Conservation (phyloP, 1,140 invertebrate species). For the Pseudoatta argentina region DNA sequence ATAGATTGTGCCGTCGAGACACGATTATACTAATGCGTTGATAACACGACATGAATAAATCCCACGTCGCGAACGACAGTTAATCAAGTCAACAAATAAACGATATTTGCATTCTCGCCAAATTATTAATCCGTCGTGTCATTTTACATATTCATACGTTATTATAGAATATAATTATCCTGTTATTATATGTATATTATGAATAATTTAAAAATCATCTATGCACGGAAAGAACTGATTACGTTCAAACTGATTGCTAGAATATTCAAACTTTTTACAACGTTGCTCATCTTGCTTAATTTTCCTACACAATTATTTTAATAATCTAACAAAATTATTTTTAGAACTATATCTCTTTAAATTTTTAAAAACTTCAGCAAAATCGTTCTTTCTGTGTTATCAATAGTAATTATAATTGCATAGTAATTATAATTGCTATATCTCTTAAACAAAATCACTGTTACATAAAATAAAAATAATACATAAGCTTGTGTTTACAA, state of each 20-base stretch:
- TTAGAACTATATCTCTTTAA: no score
- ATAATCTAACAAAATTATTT: no score
- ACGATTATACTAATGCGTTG: slow-evolving; percentile 58
- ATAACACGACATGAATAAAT: slow-evolving; percentile 61
- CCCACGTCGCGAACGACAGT: slow-evolving; percentile 26
- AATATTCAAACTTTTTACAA: no score
- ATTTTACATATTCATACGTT: neutral
- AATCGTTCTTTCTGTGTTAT: neutral
- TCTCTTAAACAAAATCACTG: neutral
- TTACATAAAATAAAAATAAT: neutral
- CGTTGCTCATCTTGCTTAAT: no score
- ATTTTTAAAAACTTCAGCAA: no score
- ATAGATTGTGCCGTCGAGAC: slow-evolving; percentile 40
- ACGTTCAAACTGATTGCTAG: no score
- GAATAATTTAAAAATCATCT: neutral
- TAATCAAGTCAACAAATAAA: slow-evolving; percentile 39
- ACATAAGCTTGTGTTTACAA: neutral
- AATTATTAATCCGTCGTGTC: slow-evolving; percentile 14
- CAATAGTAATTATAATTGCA: slow-evolving; percentile 7
- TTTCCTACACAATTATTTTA: no score
- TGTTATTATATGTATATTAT: neutral
- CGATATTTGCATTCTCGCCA: slow-evolving; percentile 36
- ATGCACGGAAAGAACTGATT: neutral
- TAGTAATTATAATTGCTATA: neutral
- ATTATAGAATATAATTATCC: neutral